Base-by-base conservation (phyloP, 2,888 invertebrate genomes). In the Deilephila porcellus region DNA sequence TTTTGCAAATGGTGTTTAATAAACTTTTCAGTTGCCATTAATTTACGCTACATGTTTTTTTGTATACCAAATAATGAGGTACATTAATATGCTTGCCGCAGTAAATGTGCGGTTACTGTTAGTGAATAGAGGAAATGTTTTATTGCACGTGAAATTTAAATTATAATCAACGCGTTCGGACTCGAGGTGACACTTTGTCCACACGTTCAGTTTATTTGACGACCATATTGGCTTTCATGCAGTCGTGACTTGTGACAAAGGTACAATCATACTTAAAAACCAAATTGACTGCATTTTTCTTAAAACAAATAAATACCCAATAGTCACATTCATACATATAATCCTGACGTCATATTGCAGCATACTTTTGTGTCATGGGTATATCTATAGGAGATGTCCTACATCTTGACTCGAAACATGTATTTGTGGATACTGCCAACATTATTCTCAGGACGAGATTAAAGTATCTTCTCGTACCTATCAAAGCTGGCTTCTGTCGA, bases 101-200 rank as follows among this genome's bases (percentile, higher is more conserved):
- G 75, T 63, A 74, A 63, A 64, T 74, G 74, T 25, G 76, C 72
- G 73, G 71, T 64, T 62, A 63, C 73, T 70, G 67, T 75, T 73
- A 74, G 67, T 71, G 74, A 56, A 74, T 75, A 73, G 76, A 76
- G 79, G 74, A 80, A 83, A 80, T 84, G 76, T 78, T 84, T 81
- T 79, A 83, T 83, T 80, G 83, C 85, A 86, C 81, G 87, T 83
- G 86, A 82, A 84, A 87, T 83, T 83, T 83, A 84, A 86, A 83
- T 76, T 78, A 79, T 67, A 67, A 67, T n/a, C 20, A 25, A 52
- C 52, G 64, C 8, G 20, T 45, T 37, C 11, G 64, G 64, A 14
- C 45, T 64, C 45, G 37, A 37, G 37, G 3, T 25, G 64, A 64
- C 17, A 17, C 25, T 67, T 64, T 45, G 37, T 64, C 3, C 8